phyloP scores from a whole-genome alignment of 1,140 invertebrate genomes.

The Heterodera schachtii region DNA sequence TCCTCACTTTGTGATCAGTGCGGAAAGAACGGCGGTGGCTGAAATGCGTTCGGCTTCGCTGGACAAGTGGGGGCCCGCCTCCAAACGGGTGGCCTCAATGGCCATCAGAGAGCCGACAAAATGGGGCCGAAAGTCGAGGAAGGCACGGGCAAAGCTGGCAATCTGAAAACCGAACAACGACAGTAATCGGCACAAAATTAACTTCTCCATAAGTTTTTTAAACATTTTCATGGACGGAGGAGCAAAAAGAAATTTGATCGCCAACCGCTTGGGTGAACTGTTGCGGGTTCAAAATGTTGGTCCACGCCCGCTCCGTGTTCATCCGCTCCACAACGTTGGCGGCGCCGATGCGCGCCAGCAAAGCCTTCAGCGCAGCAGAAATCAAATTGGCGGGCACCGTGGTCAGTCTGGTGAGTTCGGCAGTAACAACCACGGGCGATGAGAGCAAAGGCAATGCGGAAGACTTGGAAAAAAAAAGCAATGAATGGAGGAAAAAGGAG shows the following conservation, averaged over 20 bases:
- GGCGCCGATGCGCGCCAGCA: constrained; percentile 46
- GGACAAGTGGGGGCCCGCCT: neutral
- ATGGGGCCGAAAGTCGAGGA: constrained; percentile 44
- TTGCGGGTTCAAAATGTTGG: constrained; percentile 52
- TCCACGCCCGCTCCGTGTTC: constrained; percentile 63
- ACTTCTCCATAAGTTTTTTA: too few species aligned
- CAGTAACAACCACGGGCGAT: constrained; percentile 50
- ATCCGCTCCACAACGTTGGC: constrained; percentile 59
- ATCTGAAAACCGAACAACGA: constrained; percentile 48
- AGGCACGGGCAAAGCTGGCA: constrained; percentile 39
- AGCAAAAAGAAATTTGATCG: neutral
- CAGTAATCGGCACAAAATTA: neutral
- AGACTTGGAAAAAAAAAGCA: too few species aligned
- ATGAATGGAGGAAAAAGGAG: too few species aligned
- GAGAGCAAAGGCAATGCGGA: neutral
- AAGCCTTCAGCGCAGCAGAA: constrained; percentile 41
- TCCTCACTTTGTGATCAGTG: constrained; percentile 44
- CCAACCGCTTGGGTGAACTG: constrained; percentile 53
- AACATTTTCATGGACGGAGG: neutral
- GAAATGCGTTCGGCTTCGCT: constrained; percentile 51
- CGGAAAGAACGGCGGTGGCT: constrained; percentile 45
- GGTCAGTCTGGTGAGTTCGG: constrained; percentile 49
- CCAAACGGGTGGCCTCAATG: constrained; percentile 38
- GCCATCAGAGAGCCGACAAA: constrained; percentile 43
- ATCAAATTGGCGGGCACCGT: constrained; percentile 56